A percentile compares a stretch with the other conserved stretches of the same genome.
phyloP scores from a whole-genome alignment of 1,140 invertebrate genomes.

The Cataglyphis hispanica region DNA sequence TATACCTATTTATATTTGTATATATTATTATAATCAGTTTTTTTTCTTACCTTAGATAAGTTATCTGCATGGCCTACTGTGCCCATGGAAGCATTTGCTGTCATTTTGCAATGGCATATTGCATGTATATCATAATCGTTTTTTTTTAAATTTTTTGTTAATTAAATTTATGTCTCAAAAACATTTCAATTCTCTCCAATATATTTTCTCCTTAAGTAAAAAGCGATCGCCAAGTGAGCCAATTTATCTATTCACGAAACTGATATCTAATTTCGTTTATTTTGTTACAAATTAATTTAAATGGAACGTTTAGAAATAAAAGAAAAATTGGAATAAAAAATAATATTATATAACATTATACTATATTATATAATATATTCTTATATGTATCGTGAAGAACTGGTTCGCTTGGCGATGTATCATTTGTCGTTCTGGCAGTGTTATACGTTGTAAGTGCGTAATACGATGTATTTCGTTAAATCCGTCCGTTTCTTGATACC shows the following conservation, averaged over 20 bases:
- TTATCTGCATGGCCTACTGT: conserved; percentile 74
- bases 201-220: conserved; percentile 52
- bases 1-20: conserved; percentile 70
- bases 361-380: conserved; percentile 2
- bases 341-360: conserved; percentile 20
- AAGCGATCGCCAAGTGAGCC: conserved; percentile 54
- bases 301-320: conserved; percentile 4
- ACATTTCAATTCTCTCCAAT: conserved; percentile 55
- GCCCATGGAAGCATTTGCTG: conserved; percentile 81
- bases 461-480: conserved; percentile 74
- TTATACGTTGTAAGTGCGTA: conserved; percentile 73
- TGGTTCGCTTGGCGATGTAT: conserved; percentile 57
- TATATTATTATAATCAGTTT: conserved; percentile 74
- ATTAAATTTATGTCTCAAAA: conserved; percentile 64
- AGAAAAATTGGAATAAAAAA: conserved; percentile 9
- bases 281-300: conserved; percentile 11
- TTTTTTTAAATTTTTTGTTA: no score
- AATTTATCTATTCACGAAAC: conserved; percentile 20
- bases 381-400: conserved; percentile 31
- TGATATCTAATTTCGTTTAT: conserved; percentile 11
- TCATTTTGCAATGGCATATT: conserved; percentile 73
- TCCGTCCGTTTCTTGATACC: conserved; percentile 67
- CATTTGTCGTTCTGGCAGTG: conserved; percentile 76
- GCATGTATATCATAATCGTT: conserved; percentile 63
- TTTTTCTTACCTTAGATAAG: conserved; percentile 60